Evolutionary conservation across 2,888 invertebrate species (phyloP).

Genomic region (Ctenicera cuprea): DNA sequence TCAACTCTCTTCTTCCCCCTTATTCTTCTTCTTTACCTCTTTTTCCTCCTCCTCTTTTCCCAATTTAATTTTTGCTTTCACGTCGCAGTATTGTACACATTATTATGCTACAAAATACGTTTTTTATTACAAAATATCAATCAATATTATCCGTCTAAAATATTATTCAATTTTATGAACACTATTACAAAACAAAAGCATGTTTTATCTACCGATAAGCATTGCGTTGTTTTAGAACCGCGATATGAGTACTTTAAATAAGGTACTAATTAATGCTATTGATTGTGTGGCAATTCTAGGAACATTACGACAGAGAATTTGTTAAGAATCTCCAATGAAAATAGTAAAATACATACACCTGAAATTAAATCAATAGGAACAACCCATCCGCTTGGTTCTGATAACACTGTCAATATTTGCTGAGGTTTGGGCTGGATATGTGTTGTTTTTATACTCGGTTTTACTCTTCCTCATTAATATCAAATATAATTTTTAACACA

Average conservation of each 20-base stretch:
- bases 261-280: slow-evolving; percentile 41
- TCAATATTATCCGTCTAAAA: too few species aligned
- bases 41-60: too few species aligned
- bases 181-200: too few species aligned
- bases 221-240: slow-evolving; percentile 1
- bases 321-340: slow-evolving; percentile 54
- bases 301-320: slow-evolving; percentile 46
- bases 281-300: slow-evolving; percentile 44
- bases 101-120: too few species aligned
- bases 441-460: neutral
- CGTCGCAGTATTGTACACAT: too few species aligned
- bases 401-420: slow-evolving; percentile 55
- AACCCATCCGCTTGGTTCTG: slow-evolving; percentile 52
- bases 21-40: too few species aligned
- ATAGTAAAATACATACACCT: slow-evolving; percentile 21
- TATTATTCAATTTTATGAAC: too few species aligned
- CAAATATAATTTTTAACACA: neutral
- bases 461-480: slow-evolving; percentile 11
- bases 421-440: slow-evolving; percentile 42
- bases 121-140: too few species aligned
- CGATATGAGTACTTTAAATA: neutral
- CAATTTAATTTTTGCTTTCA: too few species aligned
- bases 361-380: slow-evolving; percentile 56
- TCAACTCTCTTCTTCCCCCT: too few species aligned
- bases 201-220: slow-evolving; percentile 14